Evolutionary conservation across 2,888 invertebrate species (phyloP), one percentile per base, ranked within the genome.

Genomic region (Notocelia uddmanniana): DNA sequence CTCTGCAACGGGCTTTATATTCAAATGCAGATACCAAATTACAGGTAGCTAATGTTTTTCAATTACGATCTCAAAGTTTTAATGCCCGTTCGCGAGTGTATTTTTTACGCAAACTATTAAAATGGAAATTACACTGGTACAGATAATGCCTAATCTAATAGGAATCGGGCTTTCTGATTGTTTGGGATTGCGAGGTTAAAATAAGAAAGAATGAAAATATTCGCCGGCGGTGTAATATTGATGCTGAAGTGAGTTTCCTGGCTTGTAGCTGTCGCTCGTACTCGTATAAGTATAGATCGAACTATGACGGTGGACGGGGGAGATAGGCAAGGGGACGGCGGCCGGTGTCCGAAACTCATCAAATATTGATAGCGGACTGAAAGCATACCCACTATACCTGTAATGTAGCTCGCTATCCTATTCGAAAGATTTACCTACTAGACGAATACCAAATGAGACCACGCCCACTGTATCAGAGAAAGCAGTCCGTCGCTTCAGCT

Each of bases 301-400:
- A 70, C 69, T 66, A 74, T 68, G 71, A 68, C 68, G 34, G 57
- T 18, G 54, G 37, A 21, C 68, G 63, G 68, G 54, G 63, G 21
- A 21, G 63, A 15, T 34, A 55, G 48, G 63, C 50, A 52, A 58
- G 64, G 76, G 80, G 80, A 75, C 74, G 74, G 64, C 75, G 78
- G 54, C 75, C 79, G 76, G 68, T 82, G 91, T 89, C 90, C 90
- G 89, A 88, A 83, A 80, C 88, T 88, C 90, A 92, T 93, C 89
- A 89, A 92, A 91, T 90, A 92, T 92, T 92, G 88, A 92, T 83
- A 83, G 74, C 73, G 78, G 81, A 81, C 85, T 89, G 85, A 90
- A 88, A 90, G 88, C 89, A 81, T 85, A 81, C 73, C 75, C 75
- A 74, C 74, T 72, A 71, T 76, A 78, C 75, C 73, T 80, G 72